Percentiles rank a stretch among this genome's conserved stretches.
These are phyloP conservation scores for Scalopus aquaticus DNA, from an alignment of 2,113 vertebrate species.

Conservation along the genomic window DNA sequence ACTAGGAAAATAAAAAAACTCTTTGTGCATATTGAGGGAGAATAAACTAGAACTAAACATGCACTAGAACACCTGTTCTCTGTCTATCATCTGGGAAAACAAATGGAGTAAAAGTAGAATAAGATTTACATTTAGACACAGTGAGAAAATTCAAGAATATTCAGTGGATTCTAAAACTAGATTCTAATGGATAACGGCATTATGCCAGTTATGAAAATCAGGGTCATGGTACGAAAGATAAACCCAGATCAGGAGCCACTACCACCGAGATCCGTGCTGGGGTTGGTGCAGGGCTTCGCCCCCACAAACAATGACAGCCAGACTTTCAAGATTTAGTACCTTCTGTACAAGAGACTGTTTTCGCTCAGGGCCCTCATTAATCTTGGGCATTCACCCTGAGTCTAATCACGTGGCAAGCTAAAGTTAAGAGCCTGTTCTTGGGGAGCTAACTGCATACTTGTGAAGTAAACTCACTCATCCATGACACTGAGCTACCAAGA, in stretches of 20 bases:
- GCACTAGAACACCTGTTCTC: not conserved
- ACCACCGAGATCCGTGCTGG: not conserved
- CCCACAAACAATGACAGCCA: slow-evolving; percentile 48
- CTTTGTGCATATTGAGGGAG: not conserved
- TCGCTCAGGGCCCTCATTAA: slow-evolving; percentile 69
- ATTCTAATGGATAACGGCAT: slow-evolving; percentile 11
- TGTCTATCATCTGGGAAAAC: not conserved
- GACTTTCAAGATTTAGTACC: slow-evolving; percentile 67
- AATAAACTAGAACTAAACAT: slow-evolving; percentile 12
- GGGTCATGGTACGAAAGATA: not conserved
- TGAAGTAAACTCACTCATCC: slow-evolving; percentile 70
- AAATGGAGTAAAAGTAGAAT: not conserved
- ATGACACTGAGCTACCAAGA: slow-evolving; percentile 61
- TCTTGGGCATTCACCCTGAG: slow-evolving; percentile 57
- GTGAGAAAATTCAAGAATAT: not conserved
- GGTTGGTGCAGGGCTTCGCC: not conserved
- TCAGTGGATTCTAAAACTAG: not conserved
- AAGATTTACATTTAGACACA: slow-evolving; percentile 26
- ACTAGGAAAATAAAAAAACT: not conserved
- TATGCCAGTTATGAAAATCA: not conserved
- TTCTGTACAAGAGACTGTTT: slow-evolving; percentile 67
- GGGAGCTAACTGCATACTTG: slow-evolving; percentile 62
- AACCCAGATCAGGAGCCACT: not conserved
- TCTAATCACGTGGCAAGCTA: slow-evolving; percentile 41
- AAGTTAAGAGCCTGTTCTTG: slow-evolving; percentile 65